Evolutionary conservation across 1,140 invertebrate genomes (phyloP), one percentile per base, ranked within the genome.

Genomic region (Hycleus cichorii): DNA sequence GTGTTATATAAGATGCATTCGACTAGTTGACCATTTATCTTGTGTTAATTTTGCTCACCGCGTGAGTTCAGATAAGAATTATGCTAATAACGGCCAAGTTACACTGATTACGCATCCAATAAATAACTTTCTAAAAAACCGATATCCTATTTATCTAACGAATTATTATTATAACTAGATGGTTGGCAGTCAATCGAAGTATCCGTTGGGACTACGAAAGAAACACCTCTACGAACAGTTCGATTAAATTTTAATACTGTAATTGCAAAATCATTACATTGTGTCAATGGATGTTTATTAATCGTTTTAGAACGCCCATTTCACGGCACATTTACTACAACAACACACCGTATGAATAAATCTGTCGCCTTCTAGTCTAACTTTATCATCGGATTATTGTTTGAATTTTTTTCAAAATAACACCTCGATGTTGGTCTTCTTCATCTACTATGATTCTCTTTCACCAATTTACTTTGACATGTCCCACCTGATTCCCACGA

Each of bases 21-120:
- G 9, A n/a, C 24, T 32, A 18, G 27, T 47, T n/a, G 47, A n/a
- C 46, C 58, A 60, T 60, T 60, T 47, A 60, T 60, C 58, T 56
- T 60, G 50, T 49, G 58, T 60, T 60, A 60, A 60, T 60, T 60
- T 60, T 49, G 47, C 52, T 60, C 58, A 18, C 58, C 46, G 47
- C 58, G 44, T 48, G 58, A 55, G 58, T 39, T 46, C 58, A 45
- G 52, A 60, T 60, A 60, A 60, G 58, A 60, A 60, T 60, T 52
- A 60, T 60, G 58, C 58, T 60, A 60, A 60, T 60, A 60, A 52
- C 46, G 44, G 32, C 26, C 51, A 54, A 60, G 52, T 60, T 56
- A 60, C 50, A 50, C 58, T 60, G 46, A 49, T 60, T 60, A 60
- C 58, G 58, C 46, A 56, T 60, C 58, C 45, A 43, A 60, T 60